Conservation (phyloP, 1,140 invertebrate genomes). For the Cataglyphis hispanica region DNA sequence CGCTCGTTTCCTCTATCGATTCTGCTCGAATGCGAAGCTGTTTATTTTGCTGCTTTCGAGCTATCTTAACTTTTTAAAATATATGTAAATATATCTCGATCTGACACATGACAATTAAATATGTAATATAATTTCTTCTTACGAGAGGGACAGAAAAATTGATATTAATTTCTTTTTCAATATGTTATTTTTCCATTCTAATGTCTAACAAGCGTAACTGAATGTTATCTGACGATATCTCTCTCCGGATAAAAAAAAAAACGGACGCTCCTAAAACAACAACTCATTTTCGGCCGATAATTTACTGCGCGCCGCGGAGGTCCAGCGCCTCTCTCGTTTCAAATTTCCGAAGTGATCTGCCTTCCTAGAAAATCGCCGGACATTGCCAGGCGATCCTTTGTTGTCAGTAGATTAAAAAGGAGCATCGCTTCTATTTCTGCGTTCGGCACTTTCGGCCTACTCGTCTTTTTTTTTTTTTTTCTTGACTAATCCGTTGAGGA, state of each 20-base stretch:
- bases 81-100: neutral
- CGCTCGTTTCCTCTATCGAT: constrained; percentile 33
- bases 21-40: neutral
- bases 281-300: constrained; percentile 59
- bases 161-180: neutral
- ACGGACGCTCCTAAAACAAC: constrained; percentile 66
- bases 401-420: constrained; percentile 68
- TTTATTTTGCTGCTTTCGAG: constrained; percentile 36
- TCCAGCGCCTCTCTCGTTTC: neutral
- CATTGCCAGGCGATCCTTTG: constrained; percentile 55
- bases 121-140: constrained; percentile 3
- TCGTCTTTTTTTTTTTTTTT: constrained; percentile 19
- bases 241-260: neutral
- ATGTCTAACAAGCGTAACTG: neutral
- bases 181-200: neutral
- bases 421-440: neutral
- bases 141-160: constrained; percentile 5
- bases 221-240: constrained; percentile 46
- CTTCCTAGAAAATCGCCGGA: constrained; percentile 62
- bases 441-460: neutral
- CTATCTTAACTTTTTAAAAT: constrained; percentile 11
- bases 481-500: neutral
- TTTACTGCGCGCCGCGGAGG: constrained; percentile 59
- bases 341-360: constrained; percentile 34
- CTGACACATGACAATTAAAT: neutral